Evolutionary conservation across 1,140 invertebrate genomes (phyloP).

Genomic region (Cephus cinctus): DNA sequence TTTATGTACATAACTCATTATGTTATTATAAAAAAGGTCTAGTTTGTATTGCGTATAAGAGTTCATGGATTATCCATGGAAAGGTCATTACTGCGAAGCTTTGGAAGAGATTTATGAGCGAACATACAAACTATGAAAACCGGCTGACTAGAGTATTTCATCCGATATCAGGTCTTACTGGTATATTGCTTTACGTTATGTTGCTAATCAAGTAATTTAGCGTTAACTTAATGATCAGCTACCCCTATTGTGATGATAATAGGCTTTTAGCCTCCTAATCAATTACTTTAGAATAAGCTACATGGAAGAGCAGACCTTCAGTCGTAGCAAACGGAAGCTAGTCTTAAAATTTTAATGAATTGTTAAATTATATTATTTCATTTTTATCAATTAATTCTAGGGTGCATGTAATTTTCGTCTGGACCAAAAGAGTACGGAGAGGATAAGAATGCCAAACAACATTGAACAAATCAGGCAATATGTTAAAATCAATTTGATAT

Average conservation of each 20-base stretch:
- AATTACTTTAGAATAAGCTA: slow-evolving; percentile 47
- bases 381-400: no score
- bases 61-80: no score
- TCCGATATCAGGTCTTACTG: slow-evolving; percentile 32
- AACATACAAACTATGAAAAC: not conserved
- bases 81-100: no score
- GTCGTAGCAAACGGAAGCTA: slow-evolving; percentile 39
- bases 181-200: slow-evolving; percentile 34
- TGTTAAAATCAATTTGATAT: no score
- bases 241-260: slow-evolving; percentile 21
- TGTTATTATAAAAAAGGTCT: no score
- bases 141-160: slow-evolving; percentile 29
- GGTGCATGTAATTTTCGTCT: slow-evolving; percentile 1
- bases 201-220: slow-evolving; percentile 30
- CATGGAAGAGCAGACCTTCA: slow-evolving; percentile 49
- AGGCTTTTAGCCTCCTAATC: slow-evolving; percentile 29
- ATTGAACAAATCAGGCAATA: not conserved
- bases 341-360: slow-evolving; percentile 16
- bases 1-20: no score
- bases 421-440: slow-evolving; percentile 15
- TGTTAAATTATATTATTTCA: slow-evolving; percentile 3
- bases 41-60: no score
- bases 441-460: not conserved
- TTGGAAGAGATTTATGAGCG: not conserved
- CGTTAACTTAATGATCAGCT: slow-evolving; percentile 13